Evolutionary conservation across 1,140 invertebrate genomes (phyloP).

Genomic region (Drosophila prosaltans): DNA sequence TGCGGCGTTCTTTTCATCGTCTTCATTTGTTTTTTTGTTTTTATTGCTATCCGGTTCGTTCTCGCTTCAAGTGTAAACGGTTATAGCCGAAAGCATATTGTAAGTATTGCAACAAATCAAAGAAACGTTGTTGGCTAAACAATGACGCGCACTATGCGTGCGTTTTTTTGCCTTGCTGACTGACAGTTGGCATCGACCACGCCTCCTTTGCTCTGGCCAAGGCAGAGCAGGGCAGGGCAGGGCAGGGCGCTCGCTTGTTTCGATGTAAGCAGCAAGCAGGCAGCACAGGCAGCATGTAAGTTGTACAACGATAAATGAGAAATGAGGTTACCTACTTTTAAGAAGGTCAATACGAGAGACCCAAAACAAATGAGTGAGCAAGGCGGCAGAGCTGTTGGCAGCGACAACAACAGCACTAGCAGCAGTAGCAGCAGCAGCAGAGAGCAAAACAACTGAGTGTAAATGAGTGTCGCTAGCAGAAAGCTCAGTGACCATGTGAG

Average conservation of each 20-base stretch:
- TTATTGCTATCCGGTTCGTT: not conserved
- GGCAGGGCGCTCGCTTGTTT: not conserved
- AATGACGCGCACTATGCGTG: conserved; percentile 49
- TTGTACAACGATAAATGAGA: conserved; percentile 82
- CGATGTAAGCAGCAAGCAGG: conserved; percentile 7
- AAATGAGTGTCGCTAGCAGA: conserved; percentile 23
- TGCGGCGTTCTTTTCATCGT: too few species aligned
- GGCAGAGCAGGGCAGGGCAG: not conserved
- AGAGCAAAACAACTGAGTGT: conserved; percentile 12
- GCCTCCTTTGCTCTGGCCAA: conserved; percentile 24
- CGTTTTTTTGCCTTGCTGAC: conserved; percentile 29
- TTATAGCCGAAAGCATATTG: not conserved
- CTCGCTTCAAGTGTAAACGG: not conserved
- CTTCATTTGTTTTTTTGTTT: too few species aligned
- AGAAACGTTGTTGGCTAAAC: conserved; percentile 39
- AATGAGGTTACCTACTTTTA: conserved; percentile 83
- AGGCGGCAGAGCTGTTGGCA: conserved; percentile 26
- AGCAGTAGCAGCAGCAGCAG: conserved; percentile 9
- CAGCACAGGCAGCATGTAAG: conserved; percentile 66
- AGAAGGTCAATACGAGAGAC: conserved; percentile 79
- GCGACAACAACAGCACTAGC: conserved; percentile 34
- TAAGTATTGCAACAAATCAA: conserved; percentile 20
- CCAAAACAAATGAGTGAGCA: conserved; percentile 79
- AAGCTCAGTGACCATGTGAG: conserved; percentile 80
- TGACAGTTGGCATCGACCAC: conserved; percentile 44